phyloP scores from a whole-genome alignment of 2,888 invertebrate genomes.

The Oscheius sp. region DNA sequence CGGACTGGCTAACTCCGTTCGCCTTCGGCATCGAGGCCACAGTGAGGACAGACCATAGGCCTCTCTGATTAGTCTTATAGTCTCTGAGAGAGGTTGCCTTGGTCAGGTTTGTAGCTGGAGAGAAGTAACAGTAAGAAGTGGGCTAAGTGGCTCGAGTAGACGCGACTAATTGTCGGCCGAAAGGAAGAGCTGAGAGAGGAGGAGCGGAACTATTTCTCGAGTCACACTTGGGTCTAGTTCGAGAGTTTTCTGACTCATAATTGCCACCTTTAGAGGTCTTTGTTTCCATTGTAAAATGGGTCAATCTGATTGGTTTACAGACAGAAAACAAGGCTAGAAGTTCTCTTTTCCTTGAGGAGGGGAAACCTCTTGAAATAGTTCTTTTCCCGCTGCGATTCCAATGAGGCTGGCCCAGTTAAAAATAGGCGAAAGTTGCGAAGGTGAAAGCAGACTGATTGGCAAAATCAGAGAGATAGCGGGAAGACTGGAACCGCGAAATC shows the following conservation, averaged over 20 bases:
- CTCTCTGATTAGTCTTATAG: too few species aligned
- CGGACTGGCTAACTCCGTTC: constrained; percentile 31
- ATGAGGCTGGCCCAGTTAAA: too few species aligned
- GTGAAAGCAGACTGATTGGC: constrained; percentile 20
- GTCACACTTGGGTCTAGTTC: background rate
- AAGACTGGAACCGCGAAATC: constrained; percentile 30
- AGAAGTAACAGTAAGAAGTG: constrained; percentile 23
- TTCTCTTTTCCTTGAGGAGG: too few species aligned
- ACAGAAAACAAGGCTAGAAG: too few species aligned
- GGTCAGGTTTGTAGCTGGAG: background rate
- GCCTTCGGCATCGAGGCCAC: constrained; percentile 25
- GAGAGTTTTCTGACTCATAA: background rate
- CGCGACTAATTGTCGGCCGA: background rate
- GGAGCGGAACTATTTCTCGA: background rate
- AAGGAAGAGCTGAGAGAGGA: background rate
- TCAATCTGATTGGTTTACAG: too few species aligned
- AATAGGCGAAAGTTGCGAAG: too few species aligned
- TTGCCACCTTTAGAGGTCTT: too few species aligned
- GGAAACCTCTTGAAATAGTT: too few species aligned
- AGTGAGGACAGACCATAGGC: too few species aligned
- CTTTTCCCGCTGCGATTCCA: too few species aligned
- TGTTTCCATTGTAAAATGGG: too few species aligned
- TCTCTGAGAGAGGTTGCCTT: too few species aligned
- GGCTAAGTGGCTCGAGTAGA: constrained; percentile 10
- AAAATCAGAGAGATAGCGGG: constrained; percentile 25